These are phyloP conservation scores for Caranx ignobilis DNA, from an alignment of 2,113 vertebrate species.

Conservation along the genomic window DNA sequence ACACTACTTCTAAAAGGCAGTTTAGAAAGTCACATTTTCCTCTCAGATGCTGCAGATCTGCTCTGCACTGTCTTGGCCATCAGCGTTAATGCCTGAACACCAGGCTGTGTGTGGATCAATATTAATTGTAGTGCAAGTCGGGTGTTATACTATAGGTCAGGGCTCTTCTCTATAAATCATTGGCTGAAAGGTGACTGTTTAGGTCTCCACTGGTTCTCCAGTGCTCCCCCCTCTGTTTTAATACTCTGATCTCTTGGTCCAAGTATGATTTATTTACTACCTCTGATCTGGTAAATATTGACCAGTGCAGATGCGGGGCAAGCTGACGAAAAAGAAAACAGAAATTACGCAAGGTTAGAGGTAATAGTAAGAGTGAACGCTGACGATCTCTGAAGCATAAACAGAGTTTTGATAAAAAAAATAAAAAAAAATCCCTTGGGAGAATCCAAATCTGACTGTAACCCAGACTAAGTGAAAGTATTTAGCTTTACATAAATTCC, in stretches of 20 bases:
- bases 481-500: conserved; percentile 14
- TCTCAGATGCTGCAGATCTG: conserved; percentile 43
- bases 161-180: conserved; percentile 77
- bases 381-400: not conserved
- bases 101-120: conserved; percentile 71
- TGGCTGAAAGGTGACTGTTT: conserved; percentile 76
- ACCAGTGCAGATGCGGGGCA: conserved; percentile 37
- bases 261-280: conserved; percentile 73
- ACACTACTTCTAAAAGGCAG: not conserved
- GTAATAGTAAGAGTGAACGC: not conserved
- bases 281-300: conserved; percentile 75
- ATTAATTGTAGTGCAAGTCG: conserved; percentile 76
- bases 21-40: conserved; percentile 49
- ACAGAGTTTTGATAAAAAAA: not conserved
- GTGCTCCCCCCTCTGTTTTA: conserved; percentile 53
- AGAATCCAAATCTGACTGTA: not conserved
- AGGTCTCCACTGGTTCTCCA: conserved; percentile 61
- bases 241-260: conserved; percentile 61
- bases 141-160: conserved; percentile 75
- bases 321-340: conserved; percentile 27
- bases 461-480: conserved; percentile 12
- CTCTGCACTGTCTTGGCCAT: conserved; percentile 23
- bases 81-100: conserved; percentile 44
- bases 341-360: conserved; percentile 15
- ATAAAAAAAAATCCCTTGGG: not conserved